phyloP scores from a whole-genome alignment of 1,140 invertebrate species.

The Papilio dardanus region DNA sequence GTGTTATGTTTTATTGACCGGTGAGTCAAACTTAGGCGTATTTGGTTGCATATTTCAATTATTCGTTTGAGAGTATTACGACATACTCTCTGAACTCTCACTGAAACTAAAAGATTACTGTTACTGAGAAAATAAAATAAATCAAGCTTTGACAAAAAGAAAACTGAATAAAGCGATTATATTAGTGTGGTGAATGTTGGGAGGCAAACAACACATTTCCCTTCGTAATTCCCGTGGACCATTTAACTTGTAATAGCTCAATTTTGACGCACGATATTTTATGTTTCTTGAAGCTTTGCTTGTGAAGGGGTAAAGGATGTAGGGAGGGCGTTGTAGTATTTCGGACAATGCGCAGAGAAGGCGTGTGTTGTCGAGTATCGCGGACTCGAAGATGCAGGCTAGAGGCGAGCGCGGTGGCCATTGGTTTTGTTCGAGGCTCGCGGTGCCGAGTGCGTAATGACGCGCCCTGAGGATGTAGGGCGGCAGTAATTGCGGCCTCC shows the following conservation, averaged over 20 bases:
- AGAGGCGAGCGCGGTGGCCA: constrained; percentile 26
- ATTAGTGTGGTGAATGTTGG: background rate
- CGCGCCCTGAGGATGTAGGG: constrained; percentile 45
- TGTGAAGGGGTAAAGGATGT: constrained; percentile 48
- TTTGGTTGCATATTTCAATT: too few relatives aligned
- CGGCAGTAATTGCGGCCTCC: constrained; percentile 47
- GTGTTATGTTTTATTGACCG: too few relatives aligned
- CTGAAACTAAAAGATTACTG: too few relatives aligned
- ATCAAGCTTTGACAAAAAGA: too few relatives aligned
- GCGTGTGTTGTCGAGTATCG: constrained; percentile 33
- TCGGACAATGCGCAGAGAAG: constrained; percentile 43
- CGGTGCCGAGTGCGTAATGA: constrained; percentile 52
- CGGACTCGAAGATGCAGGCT: constrained; percentile 10
- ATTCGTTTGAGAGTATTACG: too few relatives aligned
- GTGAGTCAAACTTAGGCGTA: too few relatives aligned
- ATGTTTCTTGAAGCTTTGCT: constrained; percentile 65
- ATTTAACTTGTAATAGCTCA: constrained; percentile 56
- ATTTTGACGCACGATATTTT: constrained; percentile 63
- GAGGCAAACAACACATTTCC: background rate
- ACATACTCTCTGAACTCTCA: too few relatives aligned
- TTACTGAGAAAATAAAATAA: too few relatives aligned
- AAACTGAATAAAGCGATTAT: too few relatives aligned
- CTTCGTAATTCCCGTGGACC: background rate
- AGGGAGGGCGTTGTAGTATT: constrained; percentile 46
- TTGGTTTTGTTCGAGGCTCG: constrained; percentile 45